phyloP scores from a whole-genome alignment of 2,888 invertebrate species.

The Drosophila mimica region DNA sequence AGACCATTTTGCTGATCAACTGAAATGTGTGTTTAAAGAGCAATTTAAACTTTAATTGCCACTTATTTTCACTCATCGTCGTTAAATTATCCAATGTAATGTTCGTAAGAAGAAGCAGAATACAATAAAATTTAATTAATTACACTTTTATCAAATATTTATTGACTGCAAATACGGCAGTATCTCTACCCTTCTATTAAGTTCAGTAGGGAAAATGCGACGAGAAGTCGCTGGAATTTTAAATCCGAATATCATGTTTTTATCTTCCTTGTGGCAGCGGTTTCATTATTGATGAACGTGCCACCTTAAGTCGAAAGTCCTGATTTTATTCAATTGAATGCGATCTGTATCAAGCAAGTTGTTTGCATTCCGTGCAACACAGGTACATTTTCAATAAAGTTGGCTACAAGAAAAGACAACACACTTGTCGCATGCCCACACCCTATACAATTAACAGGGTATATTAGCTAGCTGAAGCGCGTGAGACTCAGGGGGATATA shows the following conservation, averaged over 20 bases:
- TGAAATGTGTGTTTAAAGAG: not conserved
- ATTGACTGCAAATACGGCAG: not conserved
- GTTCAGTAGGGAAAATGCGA: not conserved
- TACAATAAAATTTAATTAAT: not conserved
- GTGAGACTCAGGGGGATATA: not conserved
- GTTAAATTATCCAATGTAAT: not conserved
- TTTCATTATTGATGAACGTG: not conserved
- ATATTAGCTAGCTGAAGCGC: not conserved
- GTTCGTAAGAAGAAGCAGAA: not conserved
- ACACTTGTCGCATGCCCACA: slow-evolving; percentile 10
- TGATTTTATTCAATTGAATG: slow-evolving; percentile 9
- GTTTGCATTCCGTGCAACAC: slow-evolving; percentile 12
- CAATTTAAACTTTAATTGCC: not conserved
- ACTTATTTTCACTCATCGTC: not conserved
- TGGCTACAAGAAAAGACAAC: slow-evolving; percentile 3
- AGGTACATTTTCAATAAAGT: slow-evolving; percentile 20
- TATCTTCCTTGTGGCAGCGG: not conserved
- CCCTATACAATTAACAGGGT: not conserved
- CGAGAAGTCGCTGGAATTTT: not conserved
- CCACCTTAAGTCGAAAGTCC: not conserved
- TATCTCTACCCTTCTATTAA: not conserved
- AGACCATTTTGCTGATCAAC: slow-evolving; percentile 36
- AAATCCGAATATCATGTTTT: not conserved
- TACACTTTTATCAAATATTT: not conserved
- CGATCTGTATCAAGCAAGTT: slow-evolving; percentile 13